Evolutionary conservation across 2,888 invertebrate species (phyloP), one percentile per base, ranked within the genome.

Genomic region (Morinoia aosen): DNA sequence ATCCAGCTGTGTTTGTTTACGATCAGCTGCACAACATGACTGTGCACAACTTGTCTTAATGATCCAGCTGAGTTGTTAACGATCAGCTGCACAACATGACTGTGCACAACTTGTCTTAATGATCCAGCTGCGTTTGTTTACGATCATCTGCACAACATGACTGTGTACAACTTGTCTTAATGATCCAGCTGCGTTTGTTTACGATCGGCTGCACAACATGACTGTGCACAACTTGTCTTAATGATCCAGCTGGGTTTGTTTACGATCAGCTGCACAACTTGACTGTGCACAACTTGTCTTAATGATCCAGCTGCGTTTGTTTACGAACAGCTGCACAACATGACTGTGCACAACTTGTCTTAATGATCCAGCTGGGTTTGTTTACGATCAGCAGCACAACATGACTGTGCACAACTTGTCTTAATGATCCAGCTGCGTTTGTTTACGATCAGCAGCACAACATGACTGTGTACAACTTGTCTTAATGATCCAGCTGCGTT

Each of bases 21-120:
- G 61, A 16, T 61, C 61, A 61, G 61, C 8, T 5, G 61, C 61
- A n/a, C 61, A 61, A 61, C 3, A 61, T 61, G 61, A 61, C 61
- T 19, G 61, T 61, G 3, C 19, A 61, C 48, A 48, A 4, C 48
- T 48, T 48, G 48, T 48, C 48, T 48, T 4, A 4, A 48, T 48
- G 48, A 48, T 48, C 48, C 48, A 48, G 48, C 48, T 48, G 48
- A 2, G 61, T 61, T 61, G 61, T 61, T 19, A 5, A 88, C 33
- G 19, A 39, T n/a, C 58, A 95, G 95, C 95, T 95, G 58, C 95
- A 95, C 64, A 58, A 64, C 95, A 95, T 95, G 95, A 64, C 58
- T 14, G 48, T 95, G 11, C 58, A 95, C 95, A 95, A 95, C 64
- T 58, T 95, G 95, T 40, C 39, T 4, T 16, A 48, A 48, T 48